Base-by-base conservation (phyloP, 2,888 invertebrate species). In the Torymus tubicola region DNA sequence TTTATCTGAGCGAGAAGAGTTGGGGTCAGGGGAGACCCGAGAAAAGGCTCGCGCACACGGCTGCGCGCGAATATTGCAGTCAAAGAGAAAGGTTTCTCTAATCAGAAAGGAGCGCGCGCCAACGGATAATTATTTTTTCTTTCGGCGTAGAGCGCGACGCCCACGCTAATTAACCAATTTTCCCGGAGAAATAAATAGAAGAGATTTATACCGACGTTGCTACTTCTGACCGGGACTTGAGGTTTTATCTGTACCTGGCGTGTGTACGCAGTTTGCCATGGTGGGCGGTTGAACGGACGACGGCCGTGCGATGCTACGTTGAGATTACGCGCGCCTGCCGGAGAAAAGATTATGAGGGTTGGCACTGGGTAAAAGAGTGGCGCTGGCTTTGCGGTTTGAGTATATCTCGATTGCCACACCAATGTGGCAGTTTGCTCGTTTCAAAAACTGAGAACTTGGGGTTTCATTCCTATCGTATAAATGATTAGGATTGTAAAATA, bases 111-210 rank as follows among this genome's bases (percentile, higher is more conserved):
- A 71, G 42, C 57, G 42, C 57, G 42, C 42, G 42, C 42, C 42
- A 61, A 58, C 64, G 69, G 69, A 74, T 79, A 63, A 79, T 79
- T 79, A 73, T 79, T 68, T 67, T 78, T 64, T 24, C 53, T n/a
- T 3, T 12, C 14, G 8, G 65, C n/a, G 5, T 31, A 13, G 5
- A n/a, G n/a, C n/a, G n/a, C 16, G 2, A 18, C 18, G 21, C 52
- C 50, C 24, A 31, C 68, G 42, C 61, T 73, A 79, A 73, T 79
- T 73, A 68, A 65, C 50, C 68, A 16, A 73, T 61, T 65, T 73
- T 57, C 8, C 8, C 42, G 8, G 42, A 5, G 42, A 8, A 42
- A 8, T 3, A 42, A 42, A 42, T 8, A 42, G 42, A 42, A 42
- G 42, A 8, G 42, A 42, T 42, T 42, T 42, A 8, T 42, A 8